These are phyloP conservation scores for Scaptomyza parva DNA, from an alignment of 2,888 invertebrate species.

Conservation along the genomic window DNA sequence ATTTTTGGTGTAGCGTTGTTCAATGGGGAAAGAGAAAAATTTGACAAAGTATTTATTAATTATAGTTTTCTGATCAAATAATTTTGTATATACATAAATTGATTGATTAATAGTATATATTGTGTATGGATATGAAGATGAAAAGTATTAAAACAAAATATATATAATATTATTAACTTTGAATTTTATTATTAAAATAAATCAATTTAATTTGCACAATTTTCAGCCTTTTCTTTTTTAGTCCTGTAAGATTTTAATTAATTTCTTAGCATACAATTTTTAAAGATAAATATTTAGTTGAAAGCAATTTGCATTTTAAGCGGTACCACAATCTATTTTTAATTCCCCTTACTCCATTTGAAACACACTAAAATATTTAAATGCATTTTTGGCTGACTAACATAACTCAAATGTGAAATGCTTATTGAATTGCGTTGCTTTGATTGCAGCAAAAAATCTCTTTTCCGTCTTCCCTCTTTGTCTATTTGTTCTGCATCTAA, in stretches of 20 bases:
- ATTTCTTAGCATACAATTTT: no score
- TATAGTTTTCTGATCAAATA: conserved; percentile 42
- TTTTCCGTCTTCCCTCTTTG: background rate
- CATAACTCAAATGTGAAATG: conserved; percentile 2
- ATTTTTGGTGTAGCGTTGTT: conserved; percentile 5
- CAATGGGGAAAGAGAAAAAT: conserved; percentile 43
- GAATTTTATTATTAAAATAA: no score
- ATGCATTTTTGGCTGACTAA: background rate
- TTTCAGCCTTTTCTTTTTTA: no score
- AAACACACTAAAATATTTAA: background rate
- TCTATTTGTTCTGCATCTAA: background rate
- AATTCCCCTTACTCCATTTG: background rate
- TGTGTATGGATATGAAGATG: no score
- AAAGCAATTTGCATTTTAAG: no score
- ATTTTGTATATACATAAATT: conserved; percentile 6
- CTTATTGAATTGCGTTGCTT: background rate
- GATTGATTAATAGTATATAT: background rate
- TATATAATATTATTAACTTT: no score
- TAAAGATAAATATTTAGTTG: no score
- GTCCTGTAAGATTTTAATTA: no score
- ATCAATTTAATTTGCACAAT: no score
- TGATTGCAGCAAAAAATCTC: background rate
- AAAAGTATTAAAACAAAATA: no score
- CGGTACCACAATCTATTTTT: no score
- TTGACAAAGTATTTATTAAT: conserved; percentile 58